A percentile compares a stretch with the other conserved stretches of the same genome.
These are phyloP conservation scores for Candidula unifasciata DNA, from an alignment of 2,888 invertebrate genomes.

Conservation along the genomic window DNA sequence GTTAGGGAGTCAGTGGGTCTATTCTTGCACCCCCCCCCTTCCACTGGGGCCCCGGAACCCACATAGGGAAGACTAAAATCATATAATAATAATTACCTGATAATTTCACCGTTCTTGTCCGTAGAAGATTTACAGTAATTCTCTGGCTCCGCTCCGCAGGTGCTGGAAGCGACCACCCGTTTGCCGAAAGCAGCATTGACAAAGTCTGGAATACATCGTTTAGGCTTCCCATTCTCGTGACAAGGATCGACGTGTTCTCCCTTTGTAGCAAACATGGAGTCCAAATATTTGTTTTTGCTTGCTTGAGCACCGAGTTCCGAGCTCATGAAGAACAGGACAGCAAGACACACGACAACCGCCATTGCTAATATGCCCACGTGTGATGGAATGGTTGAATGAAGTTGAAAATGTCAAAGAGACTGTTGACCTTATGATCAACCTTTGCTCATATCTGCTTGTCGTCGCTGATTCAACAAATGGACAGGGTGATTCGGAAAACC, in stretches of 20 bases:
- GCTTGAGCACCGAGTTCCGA: not conserved
- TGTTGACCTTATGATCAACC: not conserved
- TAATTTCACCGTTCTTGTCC: conserved; percentile 73
- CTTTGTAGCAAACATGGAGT: conserved; percentile 34
- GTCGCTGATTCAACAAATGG: no score
- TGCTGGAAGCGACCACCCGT: conserved; percentile 87
- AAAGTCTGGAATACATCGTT: conserved; percentile 97
- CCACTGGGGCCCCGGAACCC: no score
- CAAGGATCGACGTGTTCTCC: conserved; percentile 85
- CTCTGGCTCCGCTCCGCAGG: conserved; percentile 87
- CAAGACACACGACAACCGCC: not conserved
- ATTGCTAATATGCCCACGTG: not conserved
- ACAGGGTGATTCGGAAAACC: no score
- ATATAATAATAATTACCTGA: conserved; percentile 25
- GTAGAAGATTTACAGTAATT: conserved; percentile 75
- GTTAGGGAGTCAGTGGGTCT: no score
- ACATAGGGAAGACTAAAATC: no score
- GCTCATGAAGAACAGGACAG: not conserved
- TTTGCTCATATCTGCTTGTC: not conserved
- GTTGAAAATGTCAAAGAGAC: not conserved
- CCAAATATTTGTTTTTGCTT: conserved; percentile 34
- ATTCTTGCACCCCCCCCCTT: no score
- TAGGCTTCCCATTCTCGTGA: conserved; percentile 85
- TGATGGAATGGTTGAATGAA: not conserved
- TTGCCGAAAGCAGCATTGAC: conserved; percentile 98